Conservation (phyloP, 2,888 invertebrate genomes). For the Ametastegia equiseti region DNA sequence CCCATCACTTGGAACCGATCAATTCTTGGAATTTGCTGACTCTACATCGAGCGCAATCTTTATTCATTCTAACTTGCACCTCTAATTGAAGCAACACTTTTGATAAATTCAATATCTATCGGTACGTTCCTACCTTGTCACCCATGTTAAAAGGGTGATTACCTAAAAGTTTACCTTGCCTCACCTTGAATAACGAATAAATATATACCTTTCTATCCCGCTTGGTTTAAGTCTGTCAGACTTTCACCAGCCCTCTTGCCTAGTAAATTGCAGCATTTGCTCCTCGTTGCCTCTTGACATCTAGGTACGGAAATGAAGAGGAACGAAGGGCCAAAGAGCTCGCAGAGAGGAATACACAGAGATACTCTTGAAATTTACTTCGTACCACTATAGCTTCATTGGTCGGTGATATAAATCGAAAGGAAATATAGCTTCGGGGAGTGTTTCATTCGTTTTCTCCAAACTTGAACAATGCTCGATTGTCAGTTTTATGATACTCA, state of each 20-base stretch:
- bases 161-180: not conserved
- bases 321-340: no score
- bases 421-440: not conserved
- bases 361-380: not conserved
- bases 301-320: not conserved
- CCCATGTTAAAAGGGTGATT: not conserved
- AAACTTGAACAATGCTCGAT: no score
- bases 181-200: not conserved
- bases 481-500: no score
- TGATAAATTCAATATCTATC: not conserved
- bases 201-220: not conserved
- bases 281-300: conserved; percentile 2
- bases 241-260: not conserved
- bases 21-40: not conserved
- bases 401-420: not conserved
- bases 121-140: not conserved
- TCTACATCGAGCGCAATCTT: not conserved
- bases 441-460: no score
- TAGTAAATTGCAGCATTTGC: not conserved
- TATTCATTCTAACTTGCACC: not conserved
- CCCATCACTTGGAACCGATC: conserved; percentile 17
- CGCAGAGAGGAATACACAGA: not conserved
- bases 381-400: not conserved
- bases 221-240: not conserved
- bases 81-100: not conserved